These are phyloP conservation scores for Neuroscelio doddi DNA, from an alignment of 2,888 invertebrate genomes.

Conservation along the genomic window DNA sequence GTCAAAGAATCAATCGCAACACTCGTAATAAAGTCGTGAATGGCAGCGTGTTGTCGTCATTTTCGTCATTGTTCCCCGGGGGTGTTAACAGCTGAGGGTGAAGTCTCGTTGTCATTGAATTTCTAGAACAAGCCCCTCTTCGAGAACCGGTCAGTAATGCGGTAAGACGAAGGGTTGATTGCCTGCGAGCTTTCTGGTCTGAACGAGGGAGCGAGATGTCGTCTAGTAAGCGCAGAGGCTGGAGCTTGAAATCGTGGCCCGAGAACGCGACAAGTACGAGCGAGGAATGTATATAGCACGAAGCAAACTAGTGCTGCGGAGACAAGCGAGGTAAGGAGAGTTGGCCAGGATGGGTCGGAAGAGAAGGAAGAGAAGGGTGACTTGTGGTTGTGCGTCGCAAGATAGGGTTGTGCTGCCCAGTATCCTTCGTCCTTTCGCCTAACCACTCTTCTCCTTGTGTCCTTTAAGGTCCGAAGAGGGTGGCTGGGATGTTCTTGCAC, in stretches of 20 bases:
- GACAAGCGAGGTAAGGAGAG: constrained; percentile 51
- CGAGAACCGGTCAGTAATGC: constrained; percentile 62
- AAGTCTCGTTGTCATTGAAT: constrained; percentile 40
- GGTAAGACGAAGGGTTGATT: constrained; percentile 67
- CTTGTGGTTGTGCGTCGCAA: constrained; percentile 70
- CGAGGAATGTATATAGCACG: constrained; percentile 49
- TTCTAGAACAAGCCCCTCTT: constrained; percentile 31
- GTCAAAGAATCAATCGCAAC: too few relatives aligned
- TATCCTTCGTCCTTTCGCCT: constrained; percentile 49
- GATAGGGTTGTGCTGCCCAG: constrained; percentile 66
- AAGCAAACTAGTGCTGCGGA: constrained; percentile 46
- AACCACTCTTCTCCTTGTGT: constrained; percentile 53
- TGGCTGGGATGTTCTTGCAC: constrained; percentile 63
- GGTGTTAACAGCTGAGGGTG: too few relatives aligned
- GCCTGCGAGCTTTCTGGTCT: constrained; percentile 62
- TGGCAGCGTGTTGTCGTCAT: too few relatives aligned
- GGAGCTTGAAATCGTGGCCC: constrained; percentile 45
- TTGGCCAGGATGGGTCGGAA: constrained; percentile 36
- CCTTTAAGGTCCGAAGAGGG: constrained; percentile 60
- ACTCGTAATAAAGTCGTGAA: too few relatives aligned
- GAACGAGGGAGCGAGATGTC: constrained; percentile 44
- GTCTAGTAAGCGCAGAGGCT: constrained; percentile 35
- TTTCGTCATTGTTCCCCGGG: too few relatives aligned
- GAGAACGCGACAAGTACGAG: constrained; percentile 54
- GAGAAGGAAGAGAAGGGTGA: constrained; percentile 55